These are phyloP conservation scores for Sitophilus oryzae DNA, from an alignment of 1,140 invertebrate species.

Conservation along the genomic window DNA sequence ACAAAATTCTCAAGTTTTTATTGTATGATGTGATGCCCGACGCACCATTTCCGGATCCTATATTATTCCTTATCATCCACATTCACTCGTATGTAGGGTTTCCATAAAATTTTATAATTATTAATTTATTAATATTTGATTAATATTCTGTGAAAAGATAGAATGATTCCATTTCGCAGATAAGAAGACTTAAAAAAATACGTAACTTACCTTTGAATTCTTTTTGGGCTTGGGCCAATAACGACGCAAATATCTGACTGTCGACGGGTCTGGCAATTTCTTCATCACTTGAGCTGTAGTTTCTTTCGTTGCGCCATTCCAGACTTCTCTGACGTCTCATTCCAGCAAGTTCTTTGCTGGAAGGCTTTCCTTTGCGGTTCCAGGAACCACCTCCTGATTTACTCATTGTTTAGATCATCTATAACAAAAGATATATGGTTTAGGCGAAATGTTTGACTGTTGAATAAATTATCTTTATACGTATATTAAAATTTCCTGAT, in stretches of 20 bases:
- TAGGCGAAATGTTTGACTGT: too few relatives aligned
- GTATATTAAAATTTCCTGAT: too few relatives aligned
- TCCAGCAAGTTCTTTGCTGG: slow-evolving; percentile 42
- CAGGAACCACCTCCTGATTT: slow-evolving; percentile 41
- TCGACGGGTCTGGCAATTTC: slow-evolving; percentile 54
- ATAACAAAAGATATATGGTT: slow-evolving; percentile 12
- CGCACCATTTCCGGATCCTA: too few relatives aligned
- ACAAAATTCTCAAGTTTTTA: too few relatives aligned
- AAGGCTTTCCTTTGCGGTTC: slow-evolving; percentile 43
- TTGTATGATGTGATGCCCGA: too few relatives aligned
- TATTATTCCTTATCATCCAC: too few relatives aligned
- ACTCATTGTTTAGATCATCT: slow-evolving; percentile 24
- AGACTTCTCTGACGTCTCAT: slow-evolving; percentile 56
- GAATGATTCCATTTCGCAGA: too few relatives aligned
- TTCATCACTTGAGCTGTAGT: slow-evolving; percentile 61
- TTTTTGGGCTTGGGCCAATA: slow-evolving; percentile 56
- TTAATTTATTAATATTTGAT: too few relatives aligned
- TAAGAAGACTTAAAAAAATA: too few relatives aligned
- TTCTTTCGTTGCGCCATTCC: slow-evolving; percentile 56
- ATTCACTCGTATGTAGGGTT: too few relatives aligned
- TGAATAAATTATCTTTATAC: neutral
- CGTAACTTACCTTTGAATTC: slow-evolving; percentile 54
- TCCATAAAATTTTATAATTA: too few relatives aligned
- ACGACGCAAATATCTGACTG: slow-evolving; percentile 57
- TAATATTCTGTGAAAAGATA: too few relatives aligned